Conservation (phyloP, 2,113 vertebrate genomes). For the Tragelaphus scriptus region DNA sequence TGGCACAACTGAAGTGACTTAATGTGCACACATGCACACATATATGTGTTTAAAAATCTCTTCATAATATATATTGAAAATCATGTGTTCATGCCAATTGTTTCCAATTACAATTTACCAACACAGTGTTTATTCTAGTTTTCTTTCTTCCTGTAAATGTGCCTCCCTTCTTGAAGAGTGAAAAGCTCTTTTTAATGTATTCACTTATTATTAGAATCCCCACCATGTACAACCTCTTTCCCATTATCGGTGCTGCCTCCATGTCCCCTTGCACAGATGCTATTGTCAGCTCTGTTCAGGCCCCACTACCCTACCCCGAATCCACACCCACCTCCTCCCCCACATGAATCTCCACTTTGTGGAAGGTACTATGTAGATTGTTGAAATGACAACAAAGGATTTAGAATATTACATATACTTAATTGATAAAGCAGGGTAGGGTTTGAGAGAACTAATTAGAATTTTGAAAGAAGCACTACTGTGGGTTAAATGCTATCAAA, state of each 20-base stretch:
- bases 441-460: not conserved
- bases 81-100: not conserved
- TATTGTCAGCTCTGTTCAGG: not conserved
- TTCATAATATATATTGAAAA: not conserved
- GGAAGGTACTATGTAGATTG: not conserved
- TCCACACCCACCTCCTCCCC: rapidly evolving
- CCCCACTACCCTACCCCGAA: too few relatives aligned
- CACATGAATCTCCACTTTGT: not conserved
- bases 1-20: not conserved
- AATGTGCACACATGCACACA: not conserved
- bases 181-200: not conserved
- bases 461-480: not conserved
- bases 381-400: not conserved
- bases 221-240: rapidly evolving
- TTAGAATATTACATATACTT: not conserved
- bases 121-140: not conserved
- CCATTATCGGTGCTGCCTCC: rapidly evolving
- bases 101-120: not conserved
- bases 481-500: not conserved
- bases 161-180: not conserved
- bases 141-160: not conserved
- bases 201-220: not conserved
- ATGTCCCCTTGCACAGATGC: too few relatives aligned
- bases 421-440: not conserved
- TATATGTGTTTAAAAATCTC: not conserved